phyloP scores from a whole-genome alignment of 2,888 invertebrate species.

The Neoaliturus tenellus region DNA sequence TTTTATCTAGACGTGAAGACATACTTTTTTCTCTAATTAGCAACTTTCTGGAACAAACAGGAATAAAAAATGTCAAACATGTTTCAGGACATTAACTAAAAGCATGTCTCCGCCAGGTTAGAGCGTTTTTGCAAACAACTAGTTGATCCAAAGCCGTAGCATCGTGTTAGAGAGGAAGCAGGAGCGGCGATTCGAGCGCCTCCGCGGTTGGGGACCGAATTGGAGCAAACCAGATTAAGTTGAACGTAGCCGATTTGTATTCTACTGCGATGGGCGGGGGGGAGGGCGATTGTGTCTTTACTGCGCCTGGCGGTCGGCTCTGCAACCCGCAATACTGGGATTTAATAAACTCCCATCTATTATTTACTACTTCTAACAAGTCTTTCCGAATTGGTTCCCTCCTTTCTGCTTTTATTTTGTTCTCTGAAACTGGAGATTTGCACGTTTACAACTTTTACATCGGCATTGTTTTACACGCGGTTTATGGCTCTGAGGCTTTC shows the following conservation, averaged over 20 bases:
- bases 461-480: constrained; percentile 4
- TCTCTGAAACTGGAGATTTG: constrained; percentile 31
- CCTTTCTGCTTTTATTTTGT: constrained; percentile 32
- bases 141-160: too few relatives aligned
- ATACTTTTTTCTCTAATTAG: too few relatives aligned
- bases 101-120: too few relatives aligned
- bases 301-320: constrained; percentile 45
- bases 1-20: too few relatives aligned
- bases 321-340: constrained; percentile 48
- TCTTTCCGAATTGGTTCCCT: constrained; percentile 45
- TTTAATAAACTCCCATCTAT: constrained; percentile 51
- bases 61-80: too few relatives aligned
- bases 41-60: too few relatives aligned
- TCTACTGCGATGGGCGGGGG: constrained; percentile 30
- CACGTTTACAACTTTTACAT: constrained; percentile 36
- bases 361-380: constrained; percentile 50
- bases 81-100: too few relatives aligned
- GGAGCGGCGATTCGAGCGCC: neutral
- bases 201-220: constrained; percentile 49
- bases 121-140: too few relatives aligned
- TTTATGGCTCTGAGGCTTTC: too few relatives aligned
- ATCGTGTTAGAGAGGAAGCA: neutral
- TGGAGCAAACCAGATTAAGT: constrained; percentile 55
- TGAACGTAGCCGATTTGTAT: constrained; percentile 56
- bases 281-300: constrained; percentile 46